Evolutionary conservation across 2,113 vertebrate genomes (phyloP), one percentile per base, ranked within the genome.

Genomic region (Charina bottae): DNA sequence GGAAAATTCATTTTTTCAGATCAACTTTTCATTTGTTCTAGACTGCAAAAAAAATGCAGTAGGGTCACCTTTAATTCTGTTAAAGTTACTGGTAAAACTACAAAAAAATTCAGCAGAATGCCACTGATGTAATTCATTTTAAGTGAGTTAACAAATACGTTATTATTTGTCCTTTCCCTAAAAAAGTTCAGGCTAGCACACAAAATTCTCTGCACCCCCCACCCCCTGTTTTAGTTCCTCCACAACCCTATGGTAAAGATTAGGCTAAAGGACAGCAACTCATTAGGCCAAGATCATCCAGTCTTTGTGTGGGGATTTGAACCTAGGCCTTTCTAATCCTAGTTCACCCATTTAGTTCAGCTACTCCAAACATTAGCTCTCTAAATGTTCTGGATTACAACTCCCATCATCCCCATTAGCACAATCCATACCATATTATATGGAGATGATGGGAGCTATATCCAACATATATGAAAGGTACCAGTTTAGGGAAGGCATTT

Each of bases 51-150:
- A 19, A 24, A 58, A 49, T 53, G 23, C 10, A 54, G n/a, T 54
- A 26, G 49, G 5, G 24, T 54, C 13, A 59, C 10, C 28, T 8
- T 84, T 68, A 68, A 0, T 91, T 95, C 64, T 94, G 0, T 0
- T 56, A 56, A 90, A 96, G 55, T 87, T 94, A 93, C 88, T 94
- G 93, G 58, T 92, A 56, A 46, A 0, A 7, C 58, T 64, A 83
- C 19, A 0, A 19, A 0, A 4, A 23, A 62, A 58, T 19, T 0
- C 28, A 92, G 85, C 85, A 2, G 37, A 28, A 28, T 64, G 7
- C 24, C 24, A 64, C 24, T 64, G 62, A 23, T 21, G 42, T 15
- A 83, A 46, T 49, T 49, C 49, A 49, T 49, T 49, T 49, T 49
- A 49, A 49, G 49, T 49, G 49, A 49, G 49, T 49, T 49, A 49